Base-by-base conservation (phyloP, 2,888 invertebrate genomes). In the Epinotia bilunana region DNA sequence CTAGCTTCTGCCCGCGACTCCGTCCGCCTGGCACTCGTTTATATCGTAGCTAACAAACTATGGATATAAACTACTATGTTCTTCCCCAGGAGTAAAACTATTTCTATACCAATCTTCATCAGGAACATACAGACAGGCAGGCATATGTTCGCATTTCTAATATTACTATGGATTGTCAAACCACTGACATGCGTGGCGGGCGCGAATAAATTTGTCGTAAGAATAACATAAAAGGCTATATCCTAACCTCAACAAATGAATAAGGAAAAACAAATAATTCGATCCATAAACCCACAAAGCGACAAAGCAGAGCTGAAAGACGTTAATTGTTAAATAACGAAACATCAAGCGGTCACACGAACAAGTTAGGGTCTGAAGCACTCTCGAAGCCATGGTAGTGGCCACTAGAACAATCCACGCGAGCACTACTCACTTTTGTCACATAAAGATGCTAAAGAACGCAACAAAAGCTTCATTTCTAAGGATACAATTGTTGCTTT, bases 401-500 rank as follows among this genome's bases (percentile, higher is more conserved):
- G 67, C 62, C 49, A 67, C 71, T 88, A 88, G 91, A 92, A 93
- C 93, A 93, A 92, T 86, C 80, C 90, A 89, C 88, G 82, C 80
- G 79, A 90, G 89, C 82, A 82, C 84, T 85, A 83, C 91, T 92
- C 85, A 74, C 85, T 85, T 87, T 91, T 91, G 87, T 91, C 81
- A 77, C 82, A 73, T 83, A 90, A 93, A 93, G 93, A 93, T 93
- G 93, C 91, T 87, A 85, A 88, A 81, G 77, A 81, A 82, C 76
- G 68, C 80, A 83, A 92, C 91, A 92, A 92, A 86, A 79, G 81
- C 79, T 82, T 83, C 84, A 90, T 91, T 90, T 88, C 90, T 90
- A 90, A 61, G 55, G 73, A 74, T 91, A 91, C 91, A 89, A 90
- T 92, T 92, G 91, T 92, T 87, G 84, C 92, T 82, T 82, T 84